Conservation (phyloP, 2,113 vertebrate genomes). For the Bufo bufo region DNA sequence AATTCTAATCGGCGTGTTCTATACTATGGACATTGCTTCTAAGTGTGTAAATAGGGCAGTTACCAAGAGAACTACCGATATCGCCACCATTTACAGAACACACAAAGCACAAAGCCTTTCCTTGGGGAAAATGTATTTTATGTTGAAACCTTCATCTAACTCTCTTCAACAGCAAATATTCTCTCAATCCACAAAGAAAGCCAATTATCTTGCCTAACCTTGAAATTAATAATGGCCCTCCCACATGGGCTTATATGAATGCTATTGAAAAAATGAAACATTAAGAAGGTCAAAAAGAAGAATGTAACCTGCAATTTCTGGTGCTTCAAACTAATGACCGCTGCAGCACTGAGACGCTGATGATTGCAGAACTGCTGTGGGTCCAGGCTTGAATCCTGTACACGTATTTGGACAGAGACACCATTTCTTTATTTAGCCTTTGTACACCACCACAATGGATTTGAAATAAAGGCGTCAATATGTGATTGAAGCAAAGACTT, state of each 20-base stretch:
- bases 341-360: neutral
- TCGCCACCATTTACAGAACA: neutral
- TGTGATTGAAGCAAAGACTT: too few relatives aligned
- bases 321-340: neutral
- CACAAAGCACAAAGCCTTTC: neutral
- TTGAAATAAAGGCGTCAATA: too few relatives aligned
- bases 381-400: too few relatives aligned
- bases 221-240: constrained; percentile 18
- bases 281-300: neutral
- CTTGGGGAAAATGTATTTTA: neutral
- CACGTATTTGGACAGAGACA: too few relatives aligned
- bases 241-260: neutral
- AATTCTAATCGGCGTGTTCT: neutral
- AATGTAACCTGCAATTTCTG: neutral
- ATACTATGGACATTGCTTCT: neutral
- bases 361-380: neutral
- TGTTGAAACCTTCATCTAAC: constrained; percentile 26
- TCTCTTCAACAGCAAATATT: neutral
- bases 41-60: neutral
- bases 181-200: constrained; percentile 29
- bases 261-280: neutral
- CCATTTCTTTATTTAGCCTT: too few relatives aligned
- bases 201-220: constrained; percentile 32
- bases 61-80: neutral
- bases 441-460: too few relatives aligned